These are phyloP conservation scores for Cyclura pinguis DNA, from an alignment of 2,797 vertebrate genomes.

Conservation along the genomic window DNA sequence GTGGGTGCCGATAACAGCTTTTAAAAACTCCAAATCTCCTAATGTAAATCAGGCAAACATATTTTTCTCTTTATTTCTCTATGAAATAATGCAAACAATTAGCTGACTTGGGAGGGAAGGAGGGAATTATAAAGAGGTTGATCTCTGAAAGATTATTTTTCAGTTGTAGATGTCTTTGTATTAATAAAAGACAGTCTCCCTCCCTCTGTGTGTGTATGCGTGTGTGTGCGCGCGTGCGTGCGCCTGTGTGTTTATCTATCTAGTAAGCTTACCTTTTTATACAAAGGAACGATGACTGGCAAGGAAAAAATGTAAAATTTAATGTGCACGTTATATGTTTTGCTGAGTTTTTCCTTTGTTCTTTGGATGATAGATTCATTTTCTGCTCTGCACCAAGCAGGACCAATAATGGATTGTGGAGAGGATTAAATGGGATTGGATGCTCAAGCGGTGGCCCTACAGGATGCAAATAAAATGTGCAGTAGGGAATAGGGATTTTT, in stretches of 20 bases:
- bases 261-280: conserved; percentile 41
- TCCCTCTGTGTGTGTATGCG: not conserved
- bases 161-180: conserved; percentile 79
- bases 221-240: too few relatives aligned
- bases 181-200: conserved; percentile 79
- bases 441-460: not conserved
- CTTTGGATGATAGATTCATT: conserved; percentile 45
- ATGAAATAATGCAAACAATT: conserved; percentile 83
- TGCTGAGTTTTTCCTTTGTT: conserved; percentile 42
- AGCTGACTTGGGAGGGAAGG: conserved; percentile 74
- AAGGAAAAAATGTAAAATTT: conserved; percentile 72
- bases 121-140: conserved; percentile 79
- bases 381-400: not conserved
- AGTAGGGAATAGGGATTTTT: too few relatives aligned
- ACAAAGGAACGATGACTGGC: conserved; percentile 70
- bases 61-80: conserved; percentile 73
- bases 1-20: conserved; percentile 62
- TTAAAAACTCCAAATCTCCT: not conserved
- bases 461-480: too few relatives aligned
- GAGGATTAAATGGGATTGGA: too few relatives aligned
- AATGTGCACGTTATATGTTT: conserved; percentile 32
- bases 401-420: not conserved
- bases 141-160: conserved; percentile 81
- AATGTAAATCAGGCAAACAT: conserved; percentile 46
- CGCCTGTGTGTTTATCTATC: not conserved